phyloP scores from a whole-genome alignment of 2,888 invertebrate genomes.

The Ophion slaviceki region DNA sequence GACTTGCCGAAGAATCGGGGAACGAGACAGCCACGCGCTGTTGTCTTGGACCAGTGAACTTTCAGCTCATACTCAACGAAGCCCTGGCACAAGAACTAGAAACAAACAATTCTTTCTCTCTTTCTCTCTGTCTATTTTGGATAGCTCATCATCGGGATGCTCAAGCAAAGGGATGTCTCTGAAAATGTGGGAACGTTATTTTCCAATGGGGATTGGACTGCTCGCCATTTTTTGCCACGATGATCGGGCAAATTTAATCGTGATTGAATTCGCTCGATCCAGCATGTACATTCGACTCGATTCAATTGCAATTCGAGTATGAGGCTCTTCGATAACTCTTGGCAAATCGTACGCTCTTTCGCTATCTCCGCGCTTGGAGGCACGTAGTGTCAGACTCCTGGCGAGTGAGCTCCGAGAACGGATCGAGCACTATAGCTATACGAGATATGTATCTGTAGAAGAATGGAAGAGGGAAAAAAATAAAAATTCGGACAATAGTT shows the following conservation, averaged over 20 bases:
- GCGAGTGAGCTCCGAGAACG: constrained; percentile 12
- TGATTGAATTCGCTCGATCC: constrained; percentile 46
- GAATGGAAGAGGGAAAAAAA: constrained; percentile 39
- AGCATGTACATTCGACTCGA: constrained; percentile 22
- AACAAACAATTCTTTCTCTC: background rate
- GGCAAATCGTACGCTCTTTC: constrained; percentile 12
- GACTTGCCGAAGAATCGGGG: constrained; percentile 52
- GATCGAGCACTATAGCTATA: constrained; percentile 24
- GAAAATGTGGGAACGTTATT: constrained; percentile 48
- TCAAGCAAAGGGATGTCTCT: background rate
- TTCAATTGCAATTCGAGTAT: constrained; percentile 3
- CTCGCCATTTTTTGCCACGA: constrained; percentile 31
- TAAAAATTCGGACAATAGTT: constrained; percentile 82
- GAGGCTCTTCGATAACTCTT: constrained; percentile 9
- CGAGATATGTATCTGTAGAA: constrained; percentile 21
- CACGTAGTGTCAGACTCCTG: constrained; percentile 4
- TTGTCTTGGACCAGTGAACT: constrained; percentile 65
- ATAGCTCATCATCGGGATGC: constrained; percentile 19
- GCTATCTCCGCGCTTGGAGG: background rate
- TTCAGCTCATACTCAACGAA: constrained; percentile 59
- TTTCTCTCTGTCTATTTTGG: constrained; percentile 7
- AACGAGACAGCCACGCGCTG: constrained; percentile 31
- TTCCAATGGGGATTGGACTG: constrained; percentile 20
- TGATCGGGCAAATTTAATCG: constrained; percentile 49
- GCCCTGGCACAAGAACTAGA: constrained; percentile 32